phyloP scores from a whole-genome alignment of 2,888 invertebrate species.

The Stictocephala bisonia region DNA sequence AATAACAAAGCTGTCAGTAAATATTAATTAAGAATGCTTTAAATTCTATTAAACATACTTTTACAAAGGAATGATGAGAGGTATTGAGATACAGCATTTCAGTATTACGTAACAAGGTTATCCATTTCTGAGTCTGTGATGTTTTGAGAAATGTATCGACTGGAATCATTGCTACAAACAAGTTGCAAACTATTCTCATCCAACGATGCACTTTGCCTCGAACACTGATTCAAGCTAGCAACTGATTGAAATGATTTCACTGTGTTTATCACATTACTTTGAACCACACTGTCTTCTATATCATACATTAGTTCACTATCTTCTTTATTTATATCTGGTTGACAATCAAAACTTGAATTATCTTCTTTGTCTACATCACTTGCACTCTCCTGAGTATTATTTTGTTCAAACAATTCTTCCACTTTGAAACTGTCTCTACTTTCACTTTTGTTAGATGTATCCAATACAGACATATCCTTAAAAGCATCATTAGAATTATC shows the following conservation, averaged over 20 bases:
- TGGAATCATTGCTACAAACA: slow-evolving; percentile 6
- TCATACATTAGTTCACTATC: background rate
- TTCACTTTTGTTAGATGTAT: background rate
- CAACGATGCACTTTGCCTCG: background rate
- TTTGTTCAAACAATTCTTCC: slow-evolving; percentile 1
- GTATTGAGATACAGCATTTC: background rate
- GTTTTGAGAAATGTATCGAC: slow-evolving; percentile 20
- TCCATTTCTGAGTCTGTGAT: slow-evolving; percentile 15
- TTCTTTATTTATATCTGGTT: background rate
- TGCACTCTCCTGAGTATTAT: background rate
- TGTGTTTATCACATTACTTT: slow-evolving; percentile 10
- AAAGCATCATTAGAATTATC: slow-evolving; percentile 4
- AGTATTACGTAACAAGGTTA: slow-evolving; percentile 30
- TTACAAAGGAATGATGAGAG: slow-evolving; percentile 27
- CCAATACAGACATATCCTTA: background rate
- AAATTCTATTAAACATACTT: too few species aligned
- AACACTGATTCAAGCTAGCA: slow-evolving; percentile 23
- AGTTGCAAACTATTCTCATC: slow-evolving; percentile 9
- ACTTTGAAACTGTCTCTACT: slow-evolving; percentile 15
- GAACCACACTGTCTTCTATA: background rate
- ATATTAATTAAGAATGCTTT: too few species aligned
- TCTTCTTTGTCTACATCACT: slow-evolving; percentile 3
- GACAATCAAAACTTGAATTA: background rate
- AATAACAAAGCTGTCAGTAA: too few species aligned
- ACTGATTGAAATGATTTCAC: slow-evolving; percentile 11